A percentile compares a stretch with the other conserved stretches of the same genome.
Evolutionary conservation across 1,140 invertebrate species (phyloP).

Genomic region (Zaprionus inermis): DNA sequence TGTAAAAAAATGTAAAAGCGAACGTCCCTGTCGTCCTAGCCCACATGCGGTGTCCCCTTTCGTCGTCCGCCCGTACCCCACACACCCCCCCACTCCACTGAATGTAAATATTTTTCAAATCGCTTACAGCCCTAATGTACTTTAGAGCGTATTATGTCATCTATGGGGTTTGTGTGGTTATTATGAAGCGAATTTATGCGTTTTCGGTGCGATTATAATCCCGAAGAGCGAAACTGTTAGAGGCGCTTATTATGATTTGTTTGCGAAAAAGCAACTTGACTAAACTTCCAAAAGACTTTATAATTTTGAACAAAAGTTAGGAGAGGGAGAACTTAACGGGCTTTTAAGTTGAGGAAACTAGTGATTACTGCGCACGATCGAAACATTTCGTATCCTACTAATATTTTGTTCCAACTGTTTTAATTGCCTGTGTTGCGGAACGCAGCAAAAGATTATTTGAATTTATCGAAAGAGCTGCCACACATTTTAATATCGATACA

Average conservation of each 20-base stretch:
- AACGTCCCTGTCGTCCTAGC: conserved; percentile 13
- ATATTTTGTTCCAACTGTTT: no score
- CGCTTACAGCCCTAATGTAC: conserved; percentile 35
- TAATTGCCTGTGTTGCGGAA: no score
- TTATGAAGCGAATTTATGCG: conserved; percentile 11
- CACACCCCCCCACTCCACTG: neutral
- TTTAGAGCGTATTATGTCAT: conserved; percentile 48
- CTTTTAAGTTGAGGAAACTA: no score
- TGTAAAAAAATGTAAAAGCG: conserved; percentile 10
- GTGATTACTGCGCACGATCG: no score
- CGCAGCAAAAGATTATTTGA: no score
- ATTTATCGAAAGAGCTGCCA: no score
- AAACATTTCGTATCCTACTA: no score
- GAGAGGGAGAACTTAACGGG: no score
- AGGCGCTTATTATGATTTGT: conserved; percentile 10
- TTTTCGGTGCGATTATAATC: neutral
- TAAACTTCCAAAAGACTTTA: neutral
- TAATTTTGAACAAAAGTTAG: no score
- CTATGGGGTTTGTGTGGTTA: conserved; percentile 37
- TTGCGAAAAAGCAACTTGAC: neutral
- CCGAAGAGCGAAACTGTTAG: conserved; percentile 5
- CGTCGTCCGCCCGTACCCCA: neutral
- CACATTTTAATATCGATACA: no score
- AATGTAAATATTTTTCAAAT: conserved; percentile 45
- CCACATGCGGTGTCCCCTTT: conserved; percentile 45